Conservation (phyloP, 30 jellyfish, hydroid and myxozoan genomes). For the Nemopilema nomurai region DNA sequence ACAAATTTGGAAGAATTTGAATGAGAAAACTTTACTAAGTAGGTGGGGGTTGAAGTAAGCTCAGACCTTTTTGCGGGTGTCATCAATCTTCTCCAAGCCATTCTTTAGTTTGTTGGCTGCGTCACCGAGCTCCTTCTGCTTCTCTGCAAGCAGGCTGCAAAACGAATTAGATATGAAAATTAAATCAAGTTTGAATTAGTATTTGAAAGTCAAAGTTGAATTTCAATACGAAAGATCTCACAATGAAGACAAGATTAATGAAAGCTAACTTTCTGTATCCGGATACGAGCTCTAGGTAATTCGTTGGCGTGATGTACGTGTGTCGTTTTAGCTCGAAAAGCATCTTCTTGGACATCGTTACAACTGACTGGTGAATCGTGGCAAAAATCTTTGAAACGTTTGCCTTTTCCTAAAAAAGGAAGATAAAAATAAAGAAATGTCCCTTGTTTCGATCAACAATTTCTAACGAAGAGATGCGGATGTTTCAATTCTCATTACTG, state of each 20-base stretch:
- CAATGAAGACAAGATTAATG: background rate
- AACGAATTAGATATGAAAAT: background rate
- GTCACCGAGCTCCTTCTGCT: conserved; percentile 91
- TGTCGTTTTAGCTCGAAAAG: conserved; percentile 91
- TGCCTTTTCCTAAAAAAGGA: conserved; percentile 58
- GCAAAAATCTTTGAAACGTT: conserved; percentile 82
- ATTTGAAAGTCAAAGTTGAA: background rate
- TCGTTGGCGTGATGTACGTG: conserved; percentile 95
- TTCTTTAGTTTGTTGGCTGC: conserved; percentile 91
- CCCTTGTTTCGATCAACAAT: too few species aligned
- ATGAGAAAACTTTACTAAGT: background rate
- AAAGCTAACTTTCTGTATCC: conserved; percentile 82
- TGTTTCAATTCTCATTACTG: too few species aligned
- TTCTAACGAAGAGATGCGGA: too few species aligned
- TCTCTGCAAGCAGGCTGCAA: conserved; percentile 81
- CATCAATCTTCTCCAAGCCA: conserved; percentile 95
- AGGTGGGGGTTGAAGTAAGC: background rate
- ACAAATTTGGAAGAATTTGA: background rate
- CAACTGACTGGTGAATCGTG: conserved; percentile 89
- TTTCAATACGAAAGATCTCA: background rate
- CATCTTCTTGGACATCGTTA: conserved; percentile 78
- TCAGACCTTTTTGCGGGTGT: conserved; percentile 84
- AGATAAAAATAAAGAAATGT: background rate
- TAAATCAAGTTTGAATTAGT: background rate
- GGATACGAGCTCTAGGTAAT: conserved; percentile 91